Conservation (phyloP, 2,797 vertebrate genomes). For the Muscicapa striata region DNA sequence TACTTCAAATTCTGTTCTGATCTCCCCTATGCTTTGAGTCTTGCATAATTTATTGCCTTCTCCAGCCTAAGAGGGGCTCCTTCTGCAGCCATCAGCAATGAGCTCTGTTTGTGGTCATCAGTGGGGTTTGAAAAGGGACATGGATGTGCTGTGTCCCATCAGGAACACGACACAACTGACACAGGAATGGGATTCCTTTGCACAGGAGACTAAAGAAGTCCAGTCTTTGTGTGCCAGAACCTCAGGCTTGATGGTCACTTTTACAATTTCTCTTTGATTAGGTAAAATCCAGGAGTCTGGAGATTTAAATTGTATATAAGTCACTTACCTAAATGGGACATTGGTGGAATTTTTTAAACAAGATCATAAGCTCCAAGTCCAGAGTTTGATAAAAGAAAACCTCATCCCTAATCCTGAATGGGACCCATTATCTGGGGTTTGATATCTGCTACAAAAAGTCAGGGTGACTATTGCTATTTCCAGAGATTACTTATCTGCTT, state of each 20-base stretch:
- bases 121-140: not conserved
- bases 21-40: not conserved
- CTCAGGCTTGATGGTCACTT: not conserved
- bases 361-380: not conserved
- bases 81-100: not conserved
- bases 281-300: not conserved
- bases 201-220: not conserved
- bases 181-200: not conserved
- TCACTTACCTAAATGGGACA: not conserved
- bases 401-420: not conserved
- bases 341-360: not conserved
- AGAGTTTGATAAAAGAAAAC: not conserved
- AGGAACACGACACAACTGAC: rapidly evolving
- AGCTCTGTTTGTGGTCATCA: not conserved
- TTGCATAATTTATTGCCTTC: not conserved
- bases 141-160: not conserved
- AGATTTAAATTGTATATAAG: not conserved
- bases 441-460: not conserved
- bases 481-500: not conserved
- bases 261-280: not conserved
- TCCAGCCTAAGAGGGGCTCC: not conserved
- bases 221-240: not conserved
- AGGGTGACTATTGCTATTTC: not conserved
- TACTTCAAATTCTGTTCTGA: not conserved
- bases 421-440: not conserved